Base-by-base conservation (phyloP, 2,113 vertebrate species). In the Periophthalmodon schlosseri region DNA sequence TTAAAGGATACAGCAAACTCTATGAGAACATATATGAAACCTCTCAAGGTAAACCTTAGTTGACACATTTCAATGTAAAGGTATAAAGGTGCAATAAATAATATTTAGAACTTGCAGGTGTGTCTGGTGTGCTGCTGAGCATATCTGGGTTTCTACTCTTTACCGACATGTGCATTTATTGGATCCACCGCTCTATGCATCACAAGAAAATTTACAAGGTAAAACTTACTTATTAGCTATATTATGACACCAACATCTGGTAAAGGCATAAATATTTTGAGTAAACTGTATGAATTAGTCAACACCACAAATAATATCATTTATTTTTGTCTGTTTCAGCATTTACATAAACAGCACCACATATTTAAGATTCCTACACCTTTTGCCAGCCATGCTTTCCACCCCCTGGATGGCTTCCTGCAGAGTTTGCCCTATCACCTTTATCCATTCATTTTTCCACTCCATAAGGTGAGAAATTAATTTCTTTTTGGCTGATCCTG, bases 101-200 rank as follows among this genome's bases (percentile, higher is more conserved):
- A 24, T 3, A 60, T 24, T 46, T 33, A 0, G 21, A 14, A 14
- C 23, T 69, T 58, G 5, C 7, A 98, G 97, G 96, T 47, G 97
- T 95, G 96, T 8, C 91, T 0, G 94, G 93, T 0, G 86, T 98
- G 4, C 23, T 96, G n/a, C 49, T 92, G 50, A 97, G 97, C 79
- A 91, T 97, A 77, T 52, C 95, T n/a, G 96, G 96, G 18, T 97
- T 97, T 88, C 93, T 99, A 56, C 90, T 98, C 84, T 99, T 98
- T 82, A 99, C 97, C 0, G 97, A 99, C 78, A 96, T 96, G 96
- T 89, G 94, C 23, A 98, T 99, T 91, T 98, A 99, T 86, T 98
- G 96, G 96, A 96, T 99, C 52, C 97, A 99, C 68, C 93, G 97
- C 0, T 94, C 84, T 39, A 94, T 99, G 34, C 97, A 99, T 77